phyloP scores from a whole-genome alignment of 2,113 vertebrate species.

The Ardeotis arabs region DNA sequence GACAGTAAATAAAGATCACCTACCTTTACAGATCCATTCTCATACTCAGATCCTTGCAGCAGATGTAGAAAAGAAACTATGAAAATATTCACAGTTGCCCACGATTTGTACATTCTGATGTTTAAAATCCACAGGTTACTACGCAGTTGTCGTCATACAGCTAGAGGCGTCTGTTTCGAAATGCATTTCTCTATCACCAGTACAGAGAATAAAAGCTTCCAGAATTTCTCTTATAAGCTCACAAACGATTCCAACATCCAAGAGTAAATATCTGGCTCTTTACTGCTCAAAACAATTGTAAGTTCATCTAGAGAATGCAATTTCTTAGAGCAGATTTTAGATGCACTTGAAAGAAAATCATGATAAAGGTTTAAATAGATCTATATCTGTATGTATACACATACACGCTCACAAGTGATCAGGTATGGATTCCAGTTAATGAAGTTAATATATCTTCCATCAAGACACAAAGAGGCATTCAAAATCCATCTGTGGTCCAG shows the following conservation, averaged over 20 bases:
- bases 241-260: slow-evolving; percentile 10
- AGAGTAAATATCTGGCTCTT: slow-evolving; percentile 48
- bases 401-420: slow-evolving; percentile 32
- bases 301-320: slow-evolving; percentile 51
- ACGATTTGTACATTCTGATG: slow-evolving; percentile 80
- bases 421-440: slow-evolving; percentile 24
- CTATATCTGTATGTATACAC: background rate
- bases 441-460: slow-evolving; percentile 48
- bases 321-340: slow-evolving; percentile 30
- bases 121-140: slow-evolving; percentile 65
- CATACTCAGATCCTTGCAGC: slow-evolving; percentile 73
- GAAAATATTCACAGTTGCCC: slow-evolving; percentile 77
- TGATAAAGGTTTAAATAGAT: slow-evolving; percentile 20
- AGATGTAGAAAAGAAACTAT: slow-evolving; percentile 77
- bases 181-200: slow-evolving; percentile 73
- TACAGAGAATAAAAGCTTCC: slow-evolving; percentile 44
- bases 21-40: slow-evolving; percentile 76
- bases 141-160: slow-evolving; percentile 58
- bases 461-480: slow-evolving; percentile 15
- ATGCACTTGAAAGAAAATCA: slow-evolving; percentile 30
- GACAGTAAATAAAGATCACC: slow-evolving; percentile 49
- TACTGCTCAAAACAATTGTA: slow-evolving; percentile 44
- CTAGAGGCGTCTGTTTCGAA: slow-evolving; percentile 61
- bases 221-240: slow-evolving; percentile 30
- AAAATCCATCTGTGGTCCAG: slow-evolving; percentile 59